These are phyloP conservation scores for Siniperca knerii DNA, from an alignment of 2,113 vertebrate species.

Conservation along the genomic window DNA sequence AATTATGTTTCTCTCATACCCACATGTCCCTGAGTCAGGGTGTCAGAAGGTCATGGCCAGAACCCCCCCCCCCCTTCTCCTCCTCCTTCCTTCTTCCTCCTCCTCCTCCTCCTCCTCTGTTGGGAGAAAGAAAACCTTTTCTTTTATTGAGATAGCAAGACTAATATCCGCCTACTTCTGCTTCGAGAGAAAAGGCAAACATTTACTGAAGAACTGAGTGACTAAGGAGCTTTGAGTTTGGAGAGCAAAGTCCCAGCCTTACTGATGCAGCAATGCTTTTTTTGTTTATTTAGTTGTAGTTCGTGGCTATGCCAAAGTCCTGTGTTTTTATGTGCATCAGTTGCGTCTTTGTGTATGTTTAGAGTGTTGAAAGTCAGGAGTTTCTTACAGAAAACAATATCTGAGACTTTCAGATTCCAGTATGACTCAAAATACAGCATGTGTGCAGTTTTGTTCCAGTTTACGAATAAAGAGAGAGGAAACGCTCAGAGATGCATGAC, in stretches of 20 bases:
- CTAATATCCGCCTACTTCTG: conserved; percentile 71
- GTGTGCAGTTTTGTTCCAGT: conserved; percentile 18
- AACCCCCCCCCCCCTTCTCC: conserved; percentile 43
- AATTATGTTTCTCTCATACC: conserved; percentile 52
- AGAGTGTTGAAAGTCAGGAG: conserved; percentile 2
- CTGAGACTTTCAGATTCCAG: conserved; percentile 35
- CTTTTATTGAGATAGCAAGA: conserved; percentile 61
- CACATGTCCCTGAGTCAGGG: conserved; percentile 65
- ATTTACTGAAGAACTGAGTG: conserved; percentile 67
- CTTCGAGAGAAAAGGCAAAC: conserved; percentile 72
- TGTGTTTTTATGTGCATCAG: background rate
- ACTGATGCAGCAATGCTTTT: conserved; percentile 17
- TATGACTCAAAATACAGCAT: conserved; percentile 43
- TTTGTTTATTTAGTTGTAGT: conserved; percentile 39
- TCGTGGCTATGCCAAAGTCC: background rate
- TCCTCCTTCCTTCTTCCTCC: conserved; percentile 8
- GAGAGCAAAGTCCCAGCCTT: conserved; percentile 67
- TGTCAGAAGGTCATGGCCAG: conserved; percentile 62
- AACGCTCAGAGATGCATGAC: background rate
- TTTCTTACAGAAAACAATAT: conserved; percentile 35
- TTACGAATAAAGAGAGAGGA: conserved; percentile 15
- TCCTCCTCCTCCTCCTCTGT: conserved; percentile 53
- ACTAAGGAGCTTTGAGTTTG: conserved; percentile 54
- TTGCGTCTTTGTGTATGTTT: background rate
- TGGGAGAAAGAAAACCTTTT: conserved; percentile 63